Conservation (phyloP, 92 coral and sea anemone genomes). For the Micromussa lordhowensis region DNA sequence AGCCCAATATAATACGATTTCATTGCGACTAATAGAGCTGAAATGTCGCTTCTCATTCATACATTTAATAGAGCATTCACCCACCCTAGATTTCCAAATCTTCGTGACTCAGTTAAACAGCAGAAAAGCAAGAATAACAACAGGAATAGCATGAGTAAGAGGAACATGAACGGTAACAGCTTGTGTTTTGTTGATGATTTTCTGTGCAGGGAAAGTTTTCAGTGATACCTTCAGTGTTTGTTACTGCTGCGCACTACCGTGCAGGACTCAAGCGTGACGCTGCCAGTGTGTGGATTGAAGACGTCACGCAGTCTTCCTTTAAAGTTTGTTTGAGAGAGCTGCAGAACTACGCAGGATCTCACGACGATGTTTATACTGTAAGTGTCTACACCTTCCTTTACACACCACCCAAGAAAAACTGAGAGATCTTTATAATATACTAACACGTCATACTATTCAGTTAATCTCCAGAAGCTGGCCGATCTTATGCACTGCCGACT, state of each 20-base stretch:
- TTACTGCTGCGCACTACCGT: slow-evolving; percentile 56
- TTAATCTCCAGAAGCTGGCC: too few species aligned
- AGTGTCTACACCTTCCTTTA: neutral
- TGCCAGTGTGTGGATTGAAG: slow-evolving; percentile 64
- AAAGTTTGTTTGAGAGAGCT: slow-evolving; percentile 73
- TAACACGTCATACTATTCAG: too few species aligned
- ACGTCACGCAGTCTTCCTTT: slow-evolving; percentile 52
- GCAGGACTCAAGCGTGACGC: slow-evolving; percentile 66
- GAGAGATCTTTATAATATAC: too few species aligned
- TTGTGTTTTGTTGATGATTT: neutral
- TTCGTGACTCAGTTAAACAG: too few species aligned
- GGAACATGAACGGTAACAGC: neutral
- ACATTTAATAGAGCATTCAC: too few species aligned
- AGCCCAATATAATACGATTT: too few species aligned
- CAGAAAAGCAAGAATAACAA: neutral
- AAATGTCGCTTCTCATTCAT: too few species aligned
- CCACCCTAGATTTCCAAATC: too few species aligned
- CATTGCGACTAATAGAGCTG: too few species aligned
- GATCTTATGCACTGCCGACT: too few species aligned
- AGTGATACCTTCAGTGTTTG: slow-evolving; percentile 49
- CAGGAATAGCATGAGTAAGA: neutral
- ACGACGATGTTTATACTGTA: slow-evolving; percentile 63
- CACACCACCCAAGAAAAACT: too few species aligned
- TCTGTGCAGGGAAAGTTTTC: neutral
- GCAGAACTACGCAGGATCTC: slow-evolving; percentile 64